A percentile compares a stretch with the other conserved stretches of the same genome.
These are phyloP conservation scores for Petrosia ficiformis DNA, from an alignment of 37 sponge, comb jelly and placozoan species.

Conservation along the genomic window DNA sequence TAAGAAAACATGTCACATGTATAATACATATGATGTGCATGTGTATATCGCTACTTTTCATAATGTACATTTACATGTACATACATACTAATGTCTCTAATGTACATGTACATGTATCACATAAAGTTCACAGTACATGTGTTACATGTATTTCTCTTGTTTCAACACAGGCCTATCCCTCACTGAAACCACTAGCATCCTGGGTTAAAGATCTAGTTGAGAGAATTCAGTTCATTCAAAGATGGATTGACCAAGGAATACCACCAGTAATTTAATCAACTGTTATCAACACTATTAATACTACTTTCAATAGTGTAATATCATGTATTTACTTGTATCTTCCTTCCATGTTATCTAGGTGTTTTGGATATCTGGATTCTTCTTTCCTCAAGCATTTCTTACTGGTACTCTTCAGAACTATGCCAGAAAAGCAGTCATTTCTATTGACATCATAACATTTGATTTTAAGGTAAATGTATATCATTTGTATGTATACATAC, in stretches of 20 bases:
- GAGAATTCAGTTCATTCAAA: conserved; percentile 79
- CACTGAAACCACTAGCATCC: conserved; percentile 94
- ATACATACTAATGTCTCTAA: background rate
- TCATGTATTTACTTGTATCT: background rate
- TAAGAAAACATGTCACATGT: too few species aligned
- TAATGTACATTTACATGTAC: background rate
- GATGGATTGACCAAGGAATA: conserved; percentile 88
- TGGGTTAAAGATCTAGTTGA: conserved; percentile 89
- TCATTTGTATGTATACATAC: background rate
- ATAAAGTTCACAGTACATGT: background rate
- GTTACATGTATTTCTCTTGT: too few species aligned
- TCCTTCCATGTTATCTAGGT: conserved; percentile 7
- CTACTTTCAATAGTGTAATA: background rate
- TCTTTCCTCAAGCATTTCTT: conserved; percentile 98
- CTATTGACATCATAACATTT: conserved; percentile 93
- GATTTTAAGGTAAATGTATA: conserved; percentile 67
- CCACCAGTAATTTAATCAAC: conserved; percentile 45
- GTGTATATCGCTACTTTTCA: background rate
- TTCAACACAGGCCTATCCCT: conserved; percentile 87
- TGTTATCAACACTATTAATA: background rate
- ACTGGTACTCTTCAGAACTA: conserved; percentile 99
- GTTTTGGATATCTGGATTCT: conserved; percentile 98
- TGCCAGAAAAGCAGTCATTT: conserved; percentile 87
- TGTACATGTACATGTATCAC: background rate
- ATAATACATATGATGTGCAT: too few species aligned